Base-by-base conservation (phyloP, 2,888 invertebrate species). In the Drosophila tripunctata region DNA sequence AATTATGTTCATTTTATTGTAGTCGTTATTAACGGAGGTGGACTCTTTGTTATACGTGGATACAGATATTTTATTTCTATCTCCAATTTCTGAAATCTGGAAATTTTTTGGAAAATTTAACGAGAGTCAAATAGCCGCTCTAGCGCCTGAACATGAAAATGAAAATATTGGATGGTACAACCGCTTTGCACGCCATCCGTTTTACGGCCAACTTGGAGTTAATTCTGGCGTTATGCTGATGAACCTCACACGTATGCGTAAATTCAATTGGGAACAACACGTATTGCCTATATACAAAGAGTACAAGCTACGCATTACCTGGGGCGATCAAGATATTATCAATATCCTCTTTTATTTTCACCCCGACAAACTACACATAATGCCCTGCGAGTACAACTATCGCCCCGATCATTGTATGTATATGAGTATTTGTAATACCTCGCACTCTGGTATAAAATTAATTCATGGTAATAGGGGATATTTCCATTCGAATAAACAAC, bases 161-260 rank as follows among this genome's bases (percentile, higher is more conserved):
- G 94, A 95, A n/a, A 96, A 96, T 45, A 95, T 96, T 41, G 98
- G 97, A 8, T 99, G 98, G 98, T 99, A 99, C 90, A 97, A 97
- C 87, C 93, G 98, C 75, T 98, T 98, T 92, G 98, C 98, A 0
- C 95, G 96, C 74, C 98, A 99, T 93, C 98, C 99, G 0, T 99
- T 95, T 90, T 98, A 97, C 93, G 97, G 97, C 62, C 70, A 75
- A 14, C 67, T 91, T 3, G 98, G 98, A 61, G 94, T 99, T 0
- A 99, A 99, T 92, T 98, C 98, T 0, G 99, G 98, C 31, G 98
- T 99, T 0, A 98, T 99, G 98, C 91, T 99, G 48, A 99, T 99
- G 98, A 98, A 99, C 91, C 92, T 99, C 51, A 98, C 98, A 0
- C 93, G 96, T 86, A 96, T 99, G 96, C 92, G 98, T 65, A 91